These are phyloP conservation scores for Ectemnius continuus DNA, from an alignment of 2,888 invertebrate genomes.

Conservation along the genomic window DNA sequence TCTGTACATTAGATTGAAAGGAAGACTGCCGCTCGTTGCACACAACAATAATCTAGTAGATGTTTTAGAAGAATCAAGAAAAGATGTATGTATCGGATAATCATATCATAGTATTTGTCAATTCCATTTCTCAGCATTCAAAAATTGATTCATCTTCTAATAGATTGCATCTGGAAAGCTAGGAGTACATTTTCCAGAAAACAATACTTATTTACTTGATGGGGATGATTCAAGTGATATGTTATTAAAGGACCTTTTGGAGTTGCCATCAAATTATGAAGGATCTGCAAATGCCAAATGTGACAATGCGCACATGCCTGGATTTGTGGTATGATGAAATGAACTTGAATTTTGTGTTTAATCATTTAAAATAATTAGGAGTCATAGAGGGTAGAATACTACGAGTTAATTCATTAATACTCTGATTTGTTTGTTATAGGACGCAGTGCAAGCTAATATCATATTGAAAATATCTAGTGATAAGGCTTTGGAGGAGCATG, in stretches of 20 bases:
- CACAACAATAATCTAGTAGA: conserved; percentile 80
- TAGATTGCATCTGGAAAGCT: conserved; percentile 86
- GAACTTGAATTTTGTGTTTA: not conserved
- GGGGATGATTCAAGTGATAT: conserved; percentile 75
- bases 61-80: conserved; percentile 83
- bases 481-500: conserved; percentile 78
- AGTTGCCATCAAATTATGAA: conserved; percentile 37
- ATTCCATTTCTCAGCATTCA: not conserved
- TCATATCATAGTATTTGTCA: not conserved
- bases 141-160: conserved; percentile 3
- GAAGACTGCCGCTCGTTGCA: conserved; percentile 83
- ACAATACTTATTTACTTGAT: conserved; percentile 83
- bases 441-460: conserved; percentile 82
- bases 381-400: not conserved
- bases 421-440: conserved; percentile 75
- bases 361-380: no score
- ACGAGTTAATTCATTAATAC: conserved; percentile 7
- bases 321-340: conserved; percentile 56
- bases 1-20: conserved; percentile 84
- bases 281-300: conserved; percentile 50
- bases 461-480: conserved; percentile 83
- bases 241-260: conserved; percentile 62
- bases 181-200: conserved; percentile 84
- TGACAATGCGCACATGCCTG: conserved; percentile 52
- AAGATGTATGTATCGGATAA: conserved; percentile 79